Base-by-base conservation (phyloP, 2,797 vertebrate species). In the Sciurus carolinensis region DNA sequence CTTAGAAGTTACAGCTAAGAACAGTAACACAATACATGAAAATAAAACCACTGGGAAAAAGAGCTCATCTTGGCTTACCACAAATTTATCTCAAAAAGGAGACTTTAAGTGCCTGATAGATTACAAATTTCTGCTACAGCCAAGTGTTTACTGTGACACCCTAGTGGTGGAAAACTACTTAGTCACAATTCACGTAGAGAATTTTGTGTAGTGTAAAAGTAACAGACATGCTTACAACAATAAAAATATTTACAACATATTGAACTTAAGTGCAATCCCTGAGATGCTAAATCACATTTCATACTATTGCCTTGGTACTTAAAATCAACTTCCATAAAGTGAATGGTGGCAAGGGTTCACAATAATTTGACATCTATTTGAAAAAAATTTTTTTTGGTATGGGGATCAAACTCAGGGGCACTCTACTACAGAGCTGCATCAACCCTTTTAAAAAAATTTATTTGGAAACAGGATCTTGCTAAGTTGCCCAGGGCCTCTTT, bases 31-130 rank as follows among this genome's bases (percentile, higher is more conserved):
- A 84, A 82, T 88, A 94, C 33, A 94, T 69, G 72, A 88, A 95
- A 93, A 91, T 71, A 83, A 96, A 95, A 66, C 64, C 66, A 94
- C 52, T 47, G 24, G 39, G 79, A 75, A 90, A 90, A 92, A 94
- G 84, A 88, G 66, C 80, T 93, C 87, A 36, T 77, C 76, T 97
- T 93, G 94, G 91, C 90, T 95, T 90, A 96, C 91, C 50, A 81
- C 36, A 94, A 96, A 95, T 88, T 42, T 96, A 91, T 57, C 91
- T 54, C 36, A 30, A 95, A 97, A 96, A 83, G 67, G 28, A 95
- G 72, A 66, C 30, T 83, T 92, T 67, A 87, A 95, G n/a, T 93
- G 94, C 75, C 86, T 47, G 84, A 83, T 54, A 94, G 92, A 94
- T 96, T 90, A 92, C 94, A 96, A 69, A 95, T 93, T 90, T 87